Evolutionary conservation across 2,113 vertebrate genomes (phyloP).

Genomic region (Sander vitreus): DNA sequence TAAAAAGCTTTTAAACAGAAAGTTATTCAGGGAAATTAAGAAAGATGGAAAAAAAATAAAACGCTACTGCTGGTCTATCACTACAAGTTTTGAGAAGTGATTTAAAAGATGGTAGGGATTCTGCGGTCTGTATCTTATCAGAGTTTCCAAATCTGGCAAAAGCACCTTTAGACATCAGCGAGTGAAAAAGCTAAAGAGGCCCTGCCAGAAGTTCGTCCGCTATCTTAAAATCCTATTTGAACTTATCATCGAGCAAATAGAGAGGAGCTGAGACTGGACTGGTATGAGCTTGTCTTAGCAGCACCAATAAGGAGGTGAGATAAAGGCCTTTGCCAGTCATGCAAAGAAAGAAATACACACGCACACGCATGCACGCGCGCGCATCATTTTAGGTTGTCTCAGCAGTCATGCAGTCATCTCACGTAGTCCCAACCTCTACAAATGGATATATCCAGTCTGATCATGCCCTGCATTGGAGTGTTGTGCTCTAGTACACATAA

Average conservation of each 20-base stretch:
- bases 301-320: background rate
- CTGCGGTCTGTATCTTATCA: background rate
- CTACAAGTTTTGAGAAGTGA: background rate
- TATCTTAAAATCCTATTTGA: constrained; percentile 4
- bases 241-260: background rate
- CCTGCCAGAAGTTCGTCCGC: background rate
- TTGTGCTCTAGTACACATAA: no score
- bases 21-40: background rate
- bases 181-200: background rate
- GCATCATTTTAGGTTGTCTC: no score
- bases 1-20: background rate
- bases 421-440: no score
- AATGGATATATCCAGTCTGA: no score
- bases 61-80: background rate
- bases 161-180: background rate
- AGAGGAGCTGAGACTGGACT: background rate
- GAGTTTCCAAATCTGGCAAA: background rate
- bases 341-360: background rate
- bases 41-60: background rate
- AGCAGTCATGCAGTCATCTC: no score
- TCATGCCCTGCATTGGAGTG: no score
- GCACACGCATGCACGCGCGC: no score
- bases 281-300: background rate
- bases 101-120: background rate
- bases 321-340: background rate